Evolutionary conservation across 1,140 invertebrate genomes (phyloP).

Genomic region (Drosophila santomea): DNA sequence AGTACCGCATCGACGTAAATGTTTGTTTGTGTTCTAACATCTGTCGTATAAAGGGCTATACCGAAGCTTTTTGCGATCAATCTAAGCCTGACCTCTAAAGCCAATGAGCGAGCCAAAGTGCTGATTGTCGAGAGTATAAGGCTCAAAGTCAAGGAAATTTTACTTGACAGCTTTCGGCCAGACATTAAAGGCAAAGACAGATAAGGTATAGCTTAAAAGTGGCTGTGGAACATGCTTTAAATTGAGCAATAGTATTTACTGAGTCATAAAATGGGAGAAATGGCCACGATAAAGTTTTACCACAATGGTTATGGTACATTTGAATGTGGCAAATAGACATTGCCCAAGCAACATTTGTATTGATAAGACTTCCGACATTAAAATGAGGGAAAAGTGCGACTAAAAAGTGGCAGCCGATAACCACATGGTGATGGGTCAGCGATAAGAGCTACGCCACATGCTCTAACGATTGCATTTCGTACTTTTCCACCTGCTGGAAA

Average conservation of each 20-base stretch:
- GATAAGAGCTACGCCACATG: slow-evolving; percentile 34
- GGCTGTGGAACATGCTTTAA: neutral
- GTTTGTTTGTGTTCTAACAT: slow-evolving; percentile 9
- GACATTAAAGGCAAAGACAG: neutral
- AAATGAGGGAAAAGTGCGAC: slow-evolving; percentile 40
- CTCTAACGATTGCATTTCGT: slow-evolving; percentile 11
- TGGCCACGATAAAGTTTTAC: slow-evolving; percentile 26
- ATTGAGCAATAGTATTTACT: slow-evolving; percentile 31
- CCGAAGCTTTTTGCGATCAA: neutral
- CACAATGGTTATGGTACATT: slow-evolving; percentile 6
- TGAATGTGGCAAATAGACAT: neutral
- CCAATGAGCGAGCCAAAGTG: slow-evolving; percentile 2
- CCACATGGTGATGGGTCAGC: slow-evolving; percentile 47
- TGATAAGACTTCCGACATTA: slow-evolving; percentile 53
- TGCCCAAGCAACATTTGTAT: slow-evolving; percentile 8
- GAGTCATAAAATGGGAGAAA: slow-evolving; percentile 16
- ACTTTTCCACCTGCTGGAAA: slow-evolving; percentile 5
- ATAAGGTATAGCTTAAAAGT: slow-evolving; percentile 9
- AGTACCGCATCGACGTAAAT: slow-evolving; percentile 29
- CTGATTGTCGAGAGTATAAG: slow-evolving; percentile 9
- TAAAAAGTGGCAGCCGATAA: slow-evolving; percentile 38
- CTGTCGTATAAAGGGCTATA: slow-evolving; percentile 17
- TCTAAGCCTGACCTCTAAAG: slow-evolving; percentile 35
- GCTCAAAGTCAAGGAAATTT: slow-evolving; percentile 9
- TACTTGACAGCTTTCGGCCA: neutral